Evolutionary conservation across 2,113 vertebrate species (phyloP), one percentile per base, ranked within the genome.

Genomic region (Anoura caudifer): DNA sequence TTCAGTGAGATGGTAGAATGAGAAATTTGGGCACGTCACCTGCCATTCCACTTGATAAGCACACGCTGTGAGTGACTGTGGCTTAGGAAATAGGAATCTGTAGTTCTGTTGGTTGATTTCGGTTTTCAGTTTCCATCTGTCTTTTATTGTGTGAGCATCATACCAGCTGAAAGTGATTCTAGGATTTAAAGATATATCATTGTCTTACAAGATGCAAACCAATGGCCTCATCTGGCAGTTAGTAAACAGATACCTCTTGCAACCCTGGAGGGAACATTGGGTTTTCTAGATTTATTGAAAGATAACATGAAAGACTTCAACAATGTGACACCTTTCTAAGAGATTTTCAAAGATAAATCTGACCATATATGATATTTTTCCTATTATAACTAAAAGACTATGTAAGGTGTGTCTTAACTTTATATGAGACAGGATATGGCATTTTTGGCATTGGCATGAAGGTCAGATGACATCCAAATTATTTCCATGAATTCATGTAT

Each of bases 311-410:
- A 83, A 10, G 17, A 47, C 52, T 80, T 96, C 47, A 77, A 12
- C 31, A 76, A 28, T 20, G 19, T 54, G 43, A 6, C 3, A 26
- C 3, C 20, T 61, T 54, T 90, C 50, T 52, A 87, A 86, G 69
- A 36, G 52, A 67, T 59, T 90, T 75, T 91, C 73, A 96, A 79
- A 65, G 63, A 12, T 50, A 87, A 73, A 87, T 92, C 8, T 94
- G 67, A 61, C 43, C 86, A 17, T 52, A n/a, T 41, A n/a, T 70
- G 19, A 43, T 61, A 83, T 41, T 31, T 85, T 47, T 16, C 4
- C 5, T 4, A 56, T 54, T 33, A 73, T 70, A 73, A 83, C 70
- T 72, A 52, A 86, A 90, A 70, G 50, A 45, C 38, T 24, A 67
- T 20, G 16, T 82, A 31, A 77, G 24, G 41, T 65, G 10, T 69